Base-by-base conservation (phyloP, 2,888 invertebrate genomes). In the Eudasyphora cyanicolor region DNA sequence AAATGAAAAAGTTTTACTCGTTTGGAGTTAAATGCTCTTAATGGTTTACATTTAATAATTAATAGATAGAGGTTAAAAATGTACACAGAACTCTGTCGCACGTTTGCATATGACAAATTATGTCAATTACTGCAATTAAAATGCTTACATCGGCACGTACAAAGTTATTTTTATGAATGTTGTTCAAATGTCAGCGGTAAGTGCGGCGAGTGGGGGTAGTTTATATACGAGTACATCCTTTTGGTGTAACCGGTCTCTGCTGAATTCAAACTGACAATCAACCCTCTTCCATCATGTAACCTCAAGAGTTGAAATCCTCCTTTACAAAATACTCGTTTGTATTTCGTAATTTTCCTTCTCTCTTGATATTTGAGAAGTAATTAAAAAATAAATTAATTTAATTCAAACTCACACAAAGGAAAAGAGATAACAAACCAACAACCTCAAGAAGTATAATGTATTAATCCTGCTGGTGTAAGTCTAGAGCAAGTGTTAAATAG, bases 311-410 rank as follows among this genome's bases (percentile, higher is more conserved):
- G n/a, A n/a, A n/a, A n/a, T n/a, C n/a, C n/a, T n/a, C n/a, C n/a
- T n/a, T n/a, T n/a, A n/a, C n/a, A n/a, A n/a, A n/a, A n/a, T n/a
- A n/a, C n/a, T 49, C 17, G 7, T 49, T 75, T 19, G 8, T 57
- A 24, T 54, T 24, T 57, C 8, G 14, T 57, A 27, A 1, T 54
- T 10, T 57, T 10, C 57, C 1, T 24, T 49, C 24, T 71, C 49
- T 71, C 49, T 38, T 35, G 77, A 60, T 32, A 78, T 21, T 78
- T 78, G 14, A 71, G 71, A 62, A 12, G 49, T 71, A 49, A 77
- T 62, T 77, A 49, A 57, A 60, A 69, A 70, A 5, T 49, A 60
- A 77, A 70, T 60, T 45, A 49, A 77, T 70, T 77, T 57, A 42
- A 49, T 62, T 51, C 60, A 32, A 67, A 2, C 35, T 49, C 7